phyloP scores from a whole-genome alignment of 2,888 invertebrate genomes.

The Eilema depressum region DNA sequence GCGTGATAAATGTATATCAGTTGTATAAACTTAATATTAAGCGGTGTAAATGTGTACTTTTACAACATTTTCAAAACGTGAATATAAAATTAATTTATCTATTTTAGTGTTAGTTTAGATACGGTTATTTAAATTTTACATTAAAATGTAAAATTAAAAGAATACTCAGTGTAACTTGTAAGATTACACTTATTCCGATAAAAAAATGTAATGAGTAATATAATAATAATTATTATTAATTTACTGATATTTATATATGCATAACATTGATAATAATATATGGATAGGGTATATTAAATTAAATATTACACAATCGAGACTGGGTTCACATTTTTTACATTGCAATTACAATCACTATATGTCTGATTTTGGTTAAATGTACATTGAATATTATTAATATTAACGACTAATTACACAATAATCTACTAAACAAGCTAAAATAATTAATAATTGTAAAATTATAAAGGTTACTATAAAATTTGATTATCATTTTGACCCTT shows the following conservation, averaged over 20 bases:
- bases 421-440: constrained; percentile 25
- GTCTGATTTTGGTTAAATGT: constrained; percentile 51
- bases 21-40: background rate
- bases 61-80: background rate
- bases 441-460: background rate
- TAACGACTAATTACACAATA: constrained; percentile 28
- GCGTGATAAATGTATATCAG: background rate
- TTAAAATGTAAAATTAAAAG: background rate
- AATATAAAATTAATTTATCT: background rate
- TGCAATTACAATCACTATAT: constrained; percentile 45
- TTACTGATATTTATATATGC: background rate
- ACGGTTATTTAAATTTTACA: background rate
- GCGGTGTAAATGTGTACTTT: background rate
- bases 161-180: background rate
- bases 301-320: constrained; percentile 39
- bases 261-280: background rate
- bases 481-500: background rate
- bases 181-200: constrained; percentile 3
- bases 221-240: background rate
- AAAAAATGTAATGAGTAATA: constrained; percentile 6
- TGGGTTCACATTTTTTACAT: constrained; percentile 33
- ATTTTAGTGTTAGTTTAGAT: background rate
- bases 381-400: constrained; percentile 44
- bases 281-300: constrained; percentile 30
- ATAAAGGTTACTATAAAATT: background rate